phyloP scores from a whole-genome alignment of 1,140 invertebrate species.

The Calliopsis andreniformis region DNA sequence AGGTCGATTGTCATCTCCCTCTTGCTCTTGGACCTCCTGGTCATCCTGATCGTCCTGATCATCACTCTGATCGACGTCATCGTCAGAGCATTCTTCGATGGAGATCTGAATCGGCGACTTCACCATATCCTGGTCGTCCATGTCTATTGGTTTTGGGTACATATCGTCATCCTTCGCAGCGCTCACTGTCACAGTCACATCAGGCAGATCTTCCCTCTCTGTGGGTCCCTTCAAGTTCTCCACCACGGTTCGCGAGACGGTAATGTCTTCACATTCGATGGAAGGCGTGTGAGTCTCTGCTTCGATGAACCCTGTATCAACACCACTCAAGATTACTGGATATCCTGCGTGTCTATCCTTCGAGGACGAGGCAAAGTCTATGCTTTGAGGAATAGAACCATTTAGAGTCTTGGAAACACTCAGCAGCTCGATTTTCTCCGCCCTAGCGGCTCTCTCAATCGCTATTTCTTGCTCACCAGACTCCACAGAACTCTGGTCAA shows the following conservation, averaged over 20 bases:
- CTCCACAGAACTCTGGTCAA: slow-evolving; percentile 77
- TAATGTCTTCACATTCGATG: neutral
- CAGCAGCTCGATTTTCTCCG: slow-evolving; percentile 25
- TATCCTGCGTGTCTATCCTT: slow-evolving; percentile 35
- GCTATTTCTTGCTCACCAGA: slow-evolving; percentile 66
- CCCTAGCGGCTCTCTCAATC: neutral
- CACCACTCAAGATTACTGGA: neutral
- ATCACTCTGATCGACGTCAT: slow-evolving; percentile 73
- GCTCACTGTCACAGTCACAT: slow-evolving; percentile 67
- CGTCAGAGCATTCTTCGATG: slow-evolving; percentile 80
- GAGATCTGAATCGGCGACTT: slow-evolving; percentile 81
- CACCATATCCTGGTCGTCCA: slow-evolving; percentile 77
- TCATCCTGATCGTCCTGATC: slow-evolving; percentile 70
- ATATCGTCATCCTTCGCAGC: slow-evolving; percentile 43
- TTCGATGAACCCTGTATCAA: neutral
- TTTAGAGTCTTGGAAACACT: slow-evolving; percentile 18
- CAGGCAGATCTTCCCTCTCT: slow-evolving; percentile 75
- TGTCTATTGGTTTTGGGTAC: slow-evolving; percentile 61
- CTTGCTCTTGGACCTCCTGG: slow-evolving; percentile 73
- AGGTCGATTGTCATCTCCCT: slow-evolving; percentile 75
- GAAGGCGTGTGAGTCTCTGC: neutral
- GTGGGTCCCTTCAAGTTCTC: slow-evolving; percentile 52
- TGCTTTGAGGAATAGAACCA: neutral
- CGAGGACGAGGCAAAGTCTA: slow-evolving; percentile 4
- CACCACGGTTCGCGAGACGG: too few species aligned